Evolutionary conservation across 2,113 vertebrate species (phyloP).

Genomic region (Blennius ocellaris): DNA sequence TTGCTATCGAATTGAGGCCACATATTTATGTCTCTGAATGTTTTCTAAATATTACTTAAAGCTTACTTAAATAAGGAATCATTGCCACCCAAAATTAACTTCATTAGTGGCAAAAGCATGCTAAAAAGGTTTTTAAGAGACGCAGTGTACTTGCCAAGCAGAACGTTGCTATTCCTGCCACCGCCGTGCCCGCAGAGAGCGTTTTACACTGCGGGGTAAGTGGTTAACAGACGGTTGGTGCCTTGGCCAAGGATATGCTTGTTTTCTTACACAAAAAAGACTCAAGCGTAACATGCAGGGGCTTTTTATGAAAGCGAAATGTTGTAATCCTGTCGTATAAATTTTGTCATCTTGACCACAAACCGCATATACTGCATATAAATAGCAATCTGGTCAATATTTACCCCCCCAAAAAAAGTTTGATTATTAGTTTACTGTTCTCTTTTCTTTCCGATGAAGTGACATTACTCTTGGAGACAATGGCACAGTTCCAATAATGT

Average conservation of each 20-base stretch:
- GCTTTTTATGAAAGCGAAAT: neutral
- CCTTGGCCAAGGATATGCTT: slow-evolving; percentile 30
- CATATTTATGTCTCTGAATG: neutral
- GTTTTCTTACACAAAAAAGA: slow-evolving; percentile 32
- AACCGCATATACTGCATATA: too few species aligned
- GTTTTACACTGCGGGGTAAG: slow-evolving; percentile 31
- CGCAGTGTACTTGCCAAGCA: slow-evolving; percentile 35
- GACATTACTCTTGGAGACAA: neutral
- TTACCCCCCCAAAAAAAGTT: slow-evolving; percentile 1
- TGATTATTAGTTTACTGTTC: too few species aligned
- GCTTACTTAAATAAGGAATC: slow-evolving; percentile 6
- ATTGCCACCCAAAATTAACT: slow-evolving; percentile 12
- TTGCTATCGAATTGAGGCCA: neutral
- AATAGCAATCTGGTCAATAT: too few species aligned
- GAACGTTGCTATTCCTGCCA: slow-evolving; percentile 42
- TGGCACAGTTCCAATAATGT: neutral
- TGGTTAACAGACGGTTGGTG: slow-evolving; percentile 33
- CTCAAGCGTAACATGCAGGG: neutral
- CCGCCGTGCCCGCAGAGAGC: slow-evolving; percentile 6
- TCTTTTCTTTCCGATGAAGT: too few species aligned
- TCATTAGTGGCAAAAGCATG: slow-evolving; percentile 12
- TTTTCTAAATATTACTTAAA: slow-evolving; percentile 3
- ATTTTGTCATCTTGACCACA: neutral
- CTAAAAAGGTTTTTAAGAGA: slow-evolving; percentile 27
- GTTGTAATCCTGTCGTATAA: neutral